A percentile compares a stretch with the other conserved stretches of the same genome.
These are phyloP conservation scores for Seira sanloemensis DNA, from an alignment of 2,888 invertebrate genomes.

Conservation along the genomic window DNA sequence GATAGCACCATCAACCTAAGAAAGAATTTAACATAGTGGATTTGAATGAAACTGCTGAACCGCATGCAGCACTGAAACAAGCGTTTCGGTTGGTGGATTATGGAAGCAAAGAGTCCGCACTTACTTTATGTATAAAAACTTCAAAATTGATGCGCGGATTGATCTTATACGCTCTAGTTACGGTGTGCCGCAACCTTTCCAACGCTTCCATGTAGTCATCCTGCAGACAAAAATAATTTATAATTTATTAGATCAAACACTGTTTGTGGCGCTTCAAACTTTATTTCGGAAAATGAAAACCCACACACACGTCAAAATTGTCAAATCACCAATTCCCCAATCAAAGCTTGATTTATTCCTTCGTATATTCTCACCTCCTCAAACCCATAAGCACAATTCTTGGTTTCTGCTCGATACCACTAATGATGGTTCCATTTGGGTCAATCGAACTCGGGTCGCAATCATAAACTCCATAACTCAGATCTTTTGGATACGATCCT, in stretches of 20 bases:
- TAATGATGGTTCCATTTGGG: constrained; percentile 82
- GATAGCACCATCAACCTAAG: constrained; percentile 96
- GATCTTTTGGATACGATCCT: constrained; percentile 92
- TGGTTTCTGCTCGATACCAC: constrained; percentile 88
- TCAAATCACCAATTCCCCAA: too few relatives aligned
- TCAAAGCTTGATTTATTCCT: too few relatives aligned
- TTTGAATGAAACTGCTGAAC: neutral
- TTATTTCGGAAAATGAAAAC: too few relatives aligned
- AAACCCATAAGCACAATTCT: constrained; percentile 96
- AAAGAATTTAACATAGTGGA: neutral
- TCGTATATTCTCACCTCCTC: too few relatives aligned
- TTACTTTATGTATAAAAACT: constrained; percentile 77
- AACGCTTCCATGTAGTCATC: constrained; percentile 98
- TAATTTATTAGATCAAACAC: too few relatives aligned
- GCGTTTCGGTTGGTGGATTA: too few relatives aligned
- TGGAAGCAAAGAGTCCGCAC: too few relatives aligned
- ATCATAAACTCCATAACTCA: constrained; percentile 93
- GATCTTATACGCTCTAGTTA: constrained; percentile 95
- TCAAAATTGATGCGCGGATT: constrained; percentile 98
- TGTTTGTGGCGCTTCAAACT: too few relatives aligned
- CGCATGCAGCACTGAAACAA: neutral
- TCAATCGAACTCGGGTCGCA: constrained; percentile 77
- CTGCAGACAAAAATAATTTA: constrained; percentile 77
- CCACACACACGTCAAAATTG: too few relatives aligned
- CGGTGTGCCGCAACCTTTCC: constrained; percentile 92